Evolutionary conservation across 2,888 invertebrate species (phyloP).

Genomic region (Xylota segnis): DNA sequence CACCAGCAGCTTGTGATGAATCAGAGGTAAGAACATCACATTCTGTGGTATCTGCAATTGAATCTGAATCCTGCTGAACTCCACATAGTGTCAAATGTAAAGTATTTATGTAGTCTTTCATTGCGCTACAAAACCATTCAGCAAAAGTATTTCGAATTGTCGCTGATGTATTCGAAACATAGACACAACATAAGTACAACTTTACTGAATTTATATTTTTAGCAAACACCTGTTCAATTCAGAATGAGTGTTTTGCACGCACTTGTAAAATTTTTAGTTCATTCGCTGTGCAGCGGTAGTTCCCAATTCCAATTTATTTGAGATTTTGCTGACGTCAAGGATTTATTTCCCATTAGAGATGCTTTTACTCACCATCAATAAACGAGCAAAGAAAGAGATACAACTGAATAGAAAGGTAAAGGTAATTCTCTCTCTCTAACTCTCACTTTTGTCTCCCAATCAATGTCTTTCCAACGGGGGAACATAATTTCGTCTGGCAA

Average conservation of each 20-base stretch:
- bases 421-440: conserved; percentile 6
- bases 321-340: conserved; percentile 12
- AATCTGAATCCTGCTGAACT: no score
- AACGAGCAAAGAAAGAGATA: neutral
- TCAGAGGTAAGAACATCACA: no score
- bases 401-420: conserved; percentile 4
- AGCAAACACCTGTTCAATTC: neutral
- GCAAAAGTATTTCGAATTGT: no score
- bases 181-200: neutral
- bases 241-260: neutral
- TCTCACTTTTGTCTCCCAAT: conserved; percentile 27
- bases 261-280: neutral
- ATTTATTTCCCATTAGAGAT: conserved; percentile 38
- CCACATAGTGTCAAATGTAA: no score
- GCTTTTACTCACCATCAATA: conserved; percentile 6
- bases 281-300: neutral
- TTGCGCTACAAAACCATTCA: no score
- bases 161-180: no score
- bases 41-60: no score
- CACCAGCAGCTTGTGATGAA: no score
- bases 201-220: neutral
- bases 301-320: conserved; percentile 19
- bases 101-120: no score
- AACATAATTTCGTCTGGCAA: conserved; percentile 48
- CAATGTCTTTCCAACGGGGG: conserved; percentile 24